Percentiles rank a stretch among this genome's conserved stretches.
Conservation (phyloP, 1,140 invertebrate genomes). For the Drosophila paulistorum region DNA sequence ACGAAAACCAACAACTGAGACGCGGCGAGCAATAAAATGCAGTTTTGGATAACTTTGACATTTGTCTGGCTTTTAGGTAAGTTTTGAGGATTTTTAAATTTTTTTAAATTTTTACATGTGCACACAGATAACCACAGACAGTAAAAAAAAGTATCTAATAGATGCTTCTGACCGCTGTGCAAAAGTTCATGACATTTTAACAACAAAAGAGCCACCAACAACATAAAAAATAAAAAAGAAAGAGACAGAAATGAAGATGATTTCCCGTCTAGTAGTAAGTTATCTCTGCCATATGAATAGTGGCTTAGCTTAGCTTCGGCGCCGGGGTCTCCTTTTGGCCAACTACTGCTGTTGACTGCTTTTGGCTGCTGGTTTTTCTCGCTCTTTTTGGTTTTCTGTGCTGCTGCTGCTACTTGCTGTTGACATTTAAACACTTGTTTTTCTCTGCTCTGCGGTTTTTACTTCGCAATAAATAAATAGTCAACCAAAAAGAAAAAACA, state of each 20-base stretch:
- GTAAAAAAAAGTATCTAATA: slow-evolving; percentile 59
- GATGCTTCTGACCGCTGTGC: slow-evolving; percentile 58
- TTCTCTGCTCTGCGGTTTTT: slow-evolving; percentile 60
- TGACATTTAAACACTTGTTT: slow-evolving; percentile 80
- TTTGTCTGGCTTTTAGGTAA: slow-evolving; percentile 76
- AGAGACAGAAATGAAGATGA: slow-evolving; percentile 60
- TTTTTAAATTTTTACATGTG: slow-evolving; percentile 30
- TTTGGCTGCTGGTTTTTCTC: slow-evolving; percentile 56
- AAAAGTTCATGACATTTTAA: slow-evolving; percentile 78
- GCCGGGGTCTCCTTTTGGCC: slow-evolving; percentile 3
- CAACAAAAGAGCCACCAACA: slow-evolving; percentile 31
- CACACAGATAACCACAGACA: neutral
- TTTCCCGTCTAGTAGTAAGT: slow-evolving; percentile 38
- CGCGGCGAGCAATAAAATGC: slow-evolving; percentile 59
- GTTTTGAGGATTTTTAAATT: slow-evolving; percentile 28
- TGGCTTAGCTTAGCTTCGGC: slow-evolving; percentile 30
- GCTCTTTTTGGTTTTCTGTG: slow-evolving; percentile 41
- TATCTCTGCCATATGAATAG: slow-evolving; percentile 67
- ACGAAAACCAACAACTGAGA: slow-evolving; percentile 38
- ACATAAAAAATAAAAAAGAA: too few relatives aligned
- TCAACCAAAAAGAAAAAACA: slow-evolving; percentile 21
- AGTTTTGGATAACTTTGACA: slow-evolving; percentile 82
- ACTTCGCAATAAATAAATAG: slow-evolving; percentile 56
- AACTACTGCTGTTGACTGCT: slow-evolving; percentile 9
- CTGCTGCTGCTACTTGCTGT: slow-evolving; percentile 51